phyloP scores from a whole-genome alignment of 2,113 vertebrate genomes.

The Furnarius figulus region DNA sequence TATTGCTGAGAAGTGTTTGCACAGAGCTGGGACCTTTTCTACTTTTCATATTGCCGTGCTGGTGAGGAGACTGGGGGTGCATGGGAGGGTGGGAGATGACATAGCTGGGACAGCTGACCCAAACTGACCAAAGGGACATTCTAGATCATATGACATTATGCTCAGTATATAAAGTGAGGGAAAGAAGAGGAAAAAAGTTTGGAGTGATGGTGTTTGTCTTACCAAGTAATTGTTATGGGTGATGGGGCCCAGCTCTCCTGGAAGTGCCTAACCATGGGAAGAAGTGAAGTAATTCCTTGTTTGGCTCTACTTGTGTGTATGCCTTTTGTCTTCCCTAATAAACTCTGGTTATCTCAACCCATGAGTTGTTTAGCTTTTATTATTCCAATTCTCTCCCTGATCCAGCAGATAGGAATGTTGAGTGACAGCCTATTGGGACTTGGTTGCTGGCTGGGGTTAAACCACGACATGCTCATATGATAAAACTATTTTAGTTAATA shows the following conservation, averaged over 20 bases:
- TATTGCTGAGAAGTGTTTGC: background rate
- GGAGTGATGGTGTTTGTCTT: background rate
- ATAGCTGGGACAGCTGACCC: background rate
- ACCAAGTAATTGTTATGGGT: too few species aligned
- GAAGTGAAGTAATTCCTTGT: background rate
- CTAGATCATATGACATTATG: background rate
- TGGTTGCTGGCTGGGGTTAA: background rate
- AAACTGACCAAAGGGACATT: background rate
- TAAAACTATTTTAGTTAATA: background rate
- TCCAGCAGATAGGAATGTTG: too few species aligned
- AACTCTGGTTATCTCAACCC: background rate
- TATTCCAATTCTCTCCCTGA: accelerated
- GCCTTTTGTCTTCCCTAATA: background rate
- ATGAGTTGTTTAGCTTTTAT: background rate
- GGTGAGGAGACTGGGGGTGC: background rate
- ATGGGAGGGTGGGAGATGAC: background rate
- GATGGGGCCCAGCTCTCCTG: background rate
- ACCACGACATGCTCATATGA: background rate
- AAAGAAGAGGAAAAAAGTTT: background rate
- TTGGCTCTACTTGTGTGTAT: background rate
- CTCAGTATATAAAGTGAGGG: background rate
- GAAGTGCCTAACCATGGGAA: background rate
- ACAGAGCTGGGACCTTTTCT: background rate
- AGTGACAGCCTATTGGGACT: background rate
- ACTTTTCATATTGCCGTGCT: accelerated